Evolutionary conservation across 2,113 vertebrate species (phyloP).

Genomic region (Gymnorhina tibicen): DNA sequence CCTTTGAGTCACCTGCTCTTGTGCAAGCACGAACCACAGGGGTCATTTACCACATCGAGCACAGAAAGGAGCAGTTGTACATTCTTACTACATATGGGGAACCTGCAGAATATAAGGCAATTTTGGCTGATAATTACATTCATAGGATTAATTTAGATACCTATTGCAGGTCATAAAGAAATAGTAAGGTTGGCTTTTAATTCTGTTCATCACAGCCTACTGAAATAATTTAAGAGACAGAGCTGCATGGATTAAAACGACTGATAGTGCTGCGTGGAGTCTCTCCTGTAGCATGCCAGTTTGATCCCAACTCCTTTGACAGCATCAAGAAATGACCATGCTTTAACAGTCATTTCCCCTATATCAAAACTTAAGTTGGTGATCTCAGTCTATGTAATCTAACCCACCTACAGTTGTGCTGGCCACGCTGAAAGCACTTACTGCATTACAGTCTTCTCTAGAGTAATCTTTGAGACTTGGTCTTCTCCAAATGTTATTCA

Average conservation of each 20-base stretch:
- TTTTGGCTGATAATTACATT: background rate
- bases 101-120: conserved; percentile 85
- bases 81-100: conserved; percentile 87
- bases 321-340: background rate
- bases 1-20: conserved; percentile 75
- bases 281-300: background rate
- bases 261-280: background rate
- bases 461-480: background rate
- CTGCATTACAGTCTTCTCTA: background rate
- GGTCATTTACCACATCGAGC: conserved; percentile 88
- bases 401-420: background rate
- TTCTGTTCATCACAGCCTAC: background rate
- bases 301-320: background rate
- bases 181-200: background rate
- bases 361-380: background rate
- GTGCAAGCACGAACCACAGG: conserved; percentile 81
- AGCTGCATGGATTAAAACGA: background rate
- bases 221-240: background rate
- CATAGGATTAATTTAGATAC: background rate
- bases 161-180: background rate
- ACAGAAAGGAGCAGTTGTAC: conserved; percentile 79
- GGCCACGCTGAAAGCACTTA: background rate
- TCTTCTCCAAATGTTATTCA: background rate
- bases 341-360: background rate
- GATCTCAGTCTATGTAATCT: background rate